Evolutionary conservation across 1,140 invertebrate species (phyloP), one percentile per base, ranked within the genome.

Genomic region (Geopemphigus sp.): DNA sequence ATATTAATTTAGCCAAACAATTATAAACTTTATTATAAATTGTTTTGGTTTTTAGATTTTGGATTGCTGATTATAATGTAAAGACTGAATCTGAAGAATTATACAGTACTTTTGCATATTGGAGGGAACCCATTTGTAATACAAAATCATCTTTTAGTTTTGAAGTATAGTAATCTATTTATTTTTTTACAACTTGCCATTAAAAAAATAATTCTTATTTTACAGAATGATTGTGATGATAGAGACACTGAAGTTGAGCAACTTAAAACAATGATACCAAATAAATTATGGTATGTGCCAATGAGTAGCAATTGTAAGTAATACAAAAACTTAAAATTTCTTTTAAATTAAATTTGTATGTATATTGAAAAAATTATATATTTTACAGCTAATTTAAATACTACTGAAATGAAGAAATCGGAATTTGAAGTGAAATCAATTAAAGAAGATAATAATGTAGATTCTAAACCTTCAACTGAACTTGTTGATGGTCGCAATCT

Each of bases 51-150:
- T 59, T 26, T 50, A 78, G 57, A 50, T 78, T 78, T 78, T 78
- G 74, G 74, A 57, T 78, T 63, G 74, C 74, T 59, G 74, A 78
- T 61, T 78, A 78, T 63, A 78, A 78, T 78, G 74, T 78, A 12
- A 78, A 78, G 74, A 78, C 74, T 78, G 74, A 78, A 78, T 78
- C 74, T 11, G 74, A 78, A 78, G 74, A 78, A 63, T 63, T 78
- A 50, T 78, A 78, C 24, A 78, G 45, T 10, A 78, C 74, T 63
- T 78, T 78, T 78, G 57, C 74, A 4, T 78, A 78, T 29, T 78
- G 74, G 74, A 47, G 74, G 12, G 74, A 78, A 50, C 74, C 74
- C 54, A 78, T 78, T 22, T 78, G 57, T 78, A 57, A 78, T 78
- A 47, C 74, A 78, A 63, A 78, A 78, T 61, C 57, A 47, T 78